phyloP scores from a whole-genome alignment of 2,113 vertebrate genomes.

The Acinonyx jubatus region DNA sequence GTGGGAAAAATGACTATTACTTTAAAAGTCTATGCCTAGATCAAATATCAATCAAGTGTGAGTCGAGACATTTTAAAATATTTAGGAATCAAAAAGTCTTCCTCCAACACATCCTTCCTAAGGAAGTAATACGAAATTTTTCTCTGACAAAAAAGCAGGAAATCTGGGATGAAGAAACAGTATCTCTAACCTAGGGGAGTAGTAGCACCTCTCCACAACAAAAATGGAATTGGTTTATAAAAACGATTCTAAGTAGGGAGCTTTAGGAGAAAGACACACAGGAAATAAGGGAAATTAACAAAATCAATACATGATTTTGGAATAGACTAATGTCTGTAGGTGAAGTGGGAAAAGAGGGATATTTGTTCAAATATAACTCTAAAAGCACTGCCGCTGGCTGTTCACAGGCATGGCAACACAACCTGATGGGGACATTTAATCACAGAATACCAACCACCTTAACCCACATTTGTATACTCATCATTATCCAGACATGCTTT shows the following conservation, averaged over 20 bases:
- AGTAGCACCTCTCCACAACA: not conserved
- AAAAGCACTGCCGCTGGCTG: not conserved
- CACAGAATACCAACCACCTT: not conserved
- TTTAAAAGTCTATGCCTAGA: not conserved
- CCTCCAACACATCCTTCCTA: not conserved
- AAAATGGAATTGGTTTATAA: not conserved
- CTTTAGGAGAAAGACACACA: not conserved
- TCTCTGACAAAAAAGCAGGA: not conserved
- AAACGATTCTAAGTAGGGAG: not conserved
- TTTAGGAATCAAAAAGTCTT: not conserved
- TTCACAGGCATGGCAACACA: not conserved
- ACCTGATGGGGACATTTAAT: not conserved
- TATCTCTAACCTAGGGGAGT: not conserved
- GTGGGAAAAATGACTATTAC: not conserved
- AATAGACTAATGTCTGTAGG: not conserved
- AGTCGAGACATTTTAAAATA: not conserved
- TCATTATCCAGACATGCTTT: not conserved
- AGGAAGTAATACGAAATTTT: not conserved
- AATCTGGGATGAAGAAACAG: not conserved
- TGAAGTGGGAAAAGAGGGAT: not conserved
- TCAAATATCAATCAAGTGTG: not conserved
- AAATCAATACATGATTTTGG: not conserved
- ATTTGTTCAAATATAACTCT: not conserved
- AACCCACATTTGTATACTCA: not conserved
- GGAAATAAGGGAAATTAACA: not conserved